Percentiles rank a stretch among this genome's conserved stretches.
These are phyloP conservation scores for Calameuta filiformis DNA, from an alignment of 2,888 invertebrate genomes.

Conservation along the genomic window DNA sequence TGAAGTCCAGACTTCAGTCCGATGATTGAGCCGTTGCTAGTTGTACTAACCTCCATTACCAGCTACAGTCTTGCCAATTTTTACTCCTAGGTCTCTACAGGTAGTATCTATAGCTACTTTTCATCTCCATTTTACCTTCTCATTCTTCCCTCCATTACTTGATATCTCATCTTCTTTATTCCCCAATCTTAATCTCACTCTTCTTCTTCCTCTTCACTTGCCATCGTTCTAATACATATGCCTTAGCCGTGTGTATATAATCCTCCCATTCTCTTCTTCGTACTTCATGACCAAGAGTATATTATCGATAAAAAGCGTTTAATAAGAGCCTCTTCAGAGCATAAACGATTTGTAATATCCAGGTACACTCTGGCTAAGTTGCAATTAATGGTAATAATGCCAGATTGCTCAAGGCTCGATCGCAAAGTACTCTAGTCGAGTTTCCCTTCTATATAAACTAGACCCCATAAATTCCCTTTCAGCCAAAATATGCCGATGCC, in stretches of 20 bases:
- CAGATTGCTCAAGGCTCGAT: conserved; percentile 28
- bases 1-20: background rate
- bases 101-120: background rate
- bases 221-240: background rate
- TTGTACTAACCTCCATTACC: background rate
- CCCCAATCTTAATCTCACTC: conserved; percentile 7
- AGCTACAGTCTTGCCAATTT: background rate
- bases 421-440: background rate
- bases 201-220: background rate
- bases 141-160: background rate
- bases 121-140: background rate
- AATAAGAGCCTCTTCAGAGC: conserved; percentile 31
- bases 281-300: background rate
- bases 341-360: conserved; percentile 45
- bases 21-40: background rate
- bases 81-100: background rate
- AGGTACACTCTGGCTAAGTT: conserved; percentile 33
- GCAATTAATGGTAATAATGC: conserved; percentile 43
- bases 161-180: conserved; percentile 14
- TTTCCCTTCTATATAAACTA: background rate
- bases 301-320: conserved; percentile 26
- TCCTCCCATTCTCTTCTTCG: background rate
- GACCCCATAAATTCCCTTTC: background rate
- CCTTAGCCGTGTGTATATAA: background rate
- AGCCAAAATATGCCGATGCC: background rate